Base-by-base conservation (phyloP, 53 echinoderm and acorn worm genomes). In the Holothuria scabra region DNA sequence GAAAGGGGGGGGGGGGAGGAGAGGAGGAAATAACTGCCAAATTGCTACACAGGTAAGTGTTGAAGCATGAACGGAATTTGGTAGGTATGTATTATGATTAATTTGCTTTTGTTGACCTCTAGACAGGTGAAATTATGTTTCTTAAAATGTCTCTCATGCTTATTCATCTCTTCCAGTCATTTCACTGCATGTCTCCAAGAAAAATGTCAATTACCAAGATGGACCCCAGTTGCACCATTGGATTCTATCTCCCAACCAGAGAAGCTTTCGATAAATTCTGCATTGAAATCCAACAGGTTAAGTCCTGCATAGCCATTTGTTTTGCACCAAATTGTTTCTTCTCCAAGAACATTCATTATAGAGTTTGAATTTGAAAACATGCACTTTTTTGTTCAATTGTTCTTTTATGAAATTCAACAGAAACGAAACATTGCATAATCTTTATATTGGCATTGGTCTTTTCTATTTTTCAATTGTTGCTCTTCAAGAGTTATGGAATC, bases 121-220 rank as follows among this genome's bases (percentile, higher is more conserved):
- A 16, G 14, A 52, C 52, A 18, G 52, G 14, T 52, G 21, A 26
- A 60, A 60, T 60, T 60, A 60, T 10, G 16, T 64, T 64, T 64
- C 18, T 64, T 19, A 29, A n/a, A n/a, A 24, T 75, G 56, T 28
- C 25, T 48, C 25, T 16, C 31, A 3, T 31, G 32, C 58, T 78
- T 81, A 12, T 8, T 57, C 46, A 34, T 69, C 30, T 59, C 12
- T 38, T 70, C 3, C 88, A 97, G 97, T 92, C 94, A 3, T 97
- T 97, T 66, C 97, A 97, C 74, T 97, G 97, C 78, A 97, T 97
- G 97, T 94, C 97, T 35, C 97, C 97, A 20, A 85, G 97, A 21
- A 97, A 97, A 85, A 97, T 97, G 97, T 81, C 92, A 24, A 90
- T 97, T 28, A 61, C 56, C 28, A 97, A 94, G 87, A 97, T 97